A percentile compares a stretch with the other conserved stretches of the same genome.
Evolutionary conservation across 2,113 vertebrate species (phyloP).

Genomic region (Solea senegalensis): DNA sequence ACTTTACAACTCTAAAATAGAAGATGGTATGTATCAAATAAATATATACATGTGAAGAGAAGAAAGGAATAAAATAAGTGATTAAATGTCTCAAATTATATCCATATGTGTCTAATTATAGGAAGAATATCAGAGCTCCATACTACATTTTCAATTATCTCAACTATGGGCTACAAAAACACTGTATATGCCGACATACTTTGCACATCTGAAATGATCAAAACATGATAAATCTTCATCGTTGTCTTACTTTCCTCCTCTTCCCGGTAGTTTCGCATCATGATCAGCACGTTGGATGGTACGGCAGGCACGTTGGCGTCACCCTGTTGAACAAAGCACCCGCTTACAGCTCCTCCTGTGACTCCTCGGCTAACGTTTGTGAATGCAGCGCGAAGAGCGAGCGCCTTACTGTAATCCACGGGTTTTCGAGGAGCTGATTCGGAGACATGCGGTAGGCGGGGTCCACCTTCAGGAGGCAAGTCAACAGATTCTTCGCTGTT

Average conservation of each 20-base stretch:
- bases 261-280: conserved; percentile 82
- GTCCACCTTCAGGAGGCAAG: conserved; percentile 82
- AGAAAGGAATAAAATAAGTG: no score
- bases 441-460: conserved; percentile 85
- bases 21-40: no score
- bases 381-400: conserved; percentile 22
- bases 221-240: conserved; percentile 2
- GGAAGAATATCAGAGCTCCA: no score
- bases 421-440: conserved; percentile 82
- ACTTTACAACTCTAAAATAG: no score
- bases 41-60: no score
- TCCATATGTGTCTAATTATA: no score
- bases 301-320: conserved; percentile 74
- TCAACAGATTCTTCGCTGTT: conserved; percentile 82
- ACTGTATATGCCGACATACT: no score
- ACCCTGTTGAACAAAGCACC: conserved; percentile 76
- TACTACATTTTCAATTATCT: no score
- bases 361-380: conserved; percentile 31
- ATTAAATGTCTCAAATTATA: no score
- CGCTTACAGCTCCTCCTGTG: conserved; percentile 18
- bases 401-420: conserved; percentile 82
- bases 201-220: background rate
- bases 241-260: conserved; percentile 52
- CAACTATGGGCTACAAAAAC: no score
- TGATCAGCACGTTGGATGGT: conserved; percentile 83